A percentile compares a stretch with the other conserved stretches of the same genome.
These are phyloP conservation scores for Cactoblastis cactorum DNA, from an alignment of 2,888 invertebrate species.

Conservation along the genomic window DNA sequence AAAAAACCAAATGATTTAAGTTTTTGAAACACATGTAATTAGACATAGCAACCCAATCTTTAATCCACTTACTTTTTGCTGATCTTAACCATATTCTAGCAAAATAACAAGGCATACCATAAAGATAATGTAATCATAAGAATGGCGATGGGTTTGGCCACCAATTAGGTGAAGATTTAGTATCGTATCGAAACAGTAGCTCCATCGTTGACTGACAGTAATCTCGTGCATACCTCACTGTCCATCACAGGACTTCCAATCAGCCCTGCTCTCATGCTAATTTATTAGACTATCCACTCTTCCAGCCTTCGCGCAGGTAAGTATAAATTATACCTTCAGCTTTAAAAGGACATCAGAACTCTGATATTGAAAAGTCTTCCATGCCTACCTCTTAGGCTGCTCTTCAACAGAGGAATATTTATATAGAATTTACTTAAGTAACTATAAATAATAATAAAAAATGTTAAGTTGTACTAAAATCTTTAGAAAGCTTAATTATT, in stretches of 20 bases:
- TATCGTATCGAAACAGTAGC: conserved; percentile 2
- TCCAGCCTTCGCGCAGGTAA: neutral
- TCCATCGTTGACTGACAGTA: conserved; percentile 9
- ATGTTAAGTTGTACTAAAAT: no score
- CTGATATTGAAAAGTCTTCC: neutral
- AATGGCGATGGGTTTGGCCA: conserved; percentile 3
- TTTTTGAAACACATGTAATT: no score
- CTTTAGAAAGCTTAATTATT: no score
- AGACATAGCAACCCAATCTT: no score
- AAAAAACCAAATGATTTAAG: no score
- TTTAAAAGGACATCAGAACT: conserved; percentile 3
- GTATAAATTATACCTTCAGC: neutral
- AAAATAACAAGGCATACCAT: no score
- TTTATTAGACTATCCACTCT: conserved; percentile 1
- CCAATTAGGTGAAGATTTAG: conserved; percentile 13
- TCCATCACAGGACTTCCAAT: conserved; percentile 20
- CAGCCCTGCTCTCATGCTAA: conserved; percentile 15
- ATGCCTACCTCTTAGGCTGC: neutral
- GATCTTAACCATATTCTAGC: no score
- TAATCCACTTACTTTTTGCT: no score
- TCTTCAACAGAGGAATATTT: neutral
- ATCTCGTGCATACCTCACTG: conserved; percentile 20
- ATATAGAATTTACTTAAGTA: no score
- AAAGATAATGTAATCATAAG: neutral
- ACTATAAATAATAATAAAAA: no score